phyloP scores from a whole-genome alignment of 1,140 invertebrate species.

The Littorina saxatilis region DNA sequence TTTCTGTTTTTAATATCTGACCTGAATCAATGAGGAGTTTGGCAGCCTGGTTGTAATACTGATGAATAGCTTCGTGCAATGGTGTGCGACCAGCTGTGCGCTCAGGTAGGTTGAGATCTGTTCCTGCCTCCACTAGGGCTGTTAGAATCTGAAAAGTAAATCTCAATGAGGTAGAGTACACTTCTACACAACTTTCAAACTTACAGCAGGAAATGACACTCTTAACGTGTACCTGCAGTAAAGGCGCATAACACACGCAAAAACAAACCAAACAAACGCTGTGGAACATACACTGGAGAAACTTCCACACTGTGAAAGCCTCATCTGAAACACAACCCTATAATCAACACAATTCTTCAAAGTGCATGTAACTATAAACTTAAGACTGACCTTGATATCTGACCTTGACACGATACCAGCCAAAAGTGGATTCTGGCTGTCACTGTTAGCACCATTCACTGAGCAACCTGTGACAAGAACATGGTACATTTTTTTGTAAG shows the following conservation, averaged over 20 bases:
- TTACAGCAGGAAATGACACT: no score
- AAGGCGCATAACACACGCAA: no score
- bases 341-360: no score
- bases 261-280: no score
- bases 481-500: background rate
- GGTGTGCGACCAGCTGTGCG: constrained; percentile 54
- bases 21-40: constrained; percentile 65
- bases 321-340: no score
- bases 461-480: constrained; percentile 59
- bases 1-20: constrained; percentile 27
- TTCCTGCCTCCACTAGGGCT: constrained; percentile 65
- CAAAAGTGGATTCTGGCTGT: constrained; percentile 62
- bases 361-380: no score
- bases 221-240: no score
- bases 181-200: no score
- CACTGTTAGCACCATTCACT: constrained; percentile 61
- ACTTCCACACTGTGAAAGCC: no score
- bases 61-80: constrained; percentile 64
- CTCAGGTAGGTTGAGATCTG: constrained; percentile 62
- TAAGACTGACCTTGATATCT: constrained; percentile 63
- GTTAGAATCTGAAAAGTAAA: constrained; percentile 62
- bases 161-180: no score
- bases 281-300: no score
- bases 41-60: constrained; percentile 64
- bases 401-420: constrained; percentile 58